Base-by-base conservation (phyloP, 2,888 invertebrate species). In the Parnassius orleans region DNA sequence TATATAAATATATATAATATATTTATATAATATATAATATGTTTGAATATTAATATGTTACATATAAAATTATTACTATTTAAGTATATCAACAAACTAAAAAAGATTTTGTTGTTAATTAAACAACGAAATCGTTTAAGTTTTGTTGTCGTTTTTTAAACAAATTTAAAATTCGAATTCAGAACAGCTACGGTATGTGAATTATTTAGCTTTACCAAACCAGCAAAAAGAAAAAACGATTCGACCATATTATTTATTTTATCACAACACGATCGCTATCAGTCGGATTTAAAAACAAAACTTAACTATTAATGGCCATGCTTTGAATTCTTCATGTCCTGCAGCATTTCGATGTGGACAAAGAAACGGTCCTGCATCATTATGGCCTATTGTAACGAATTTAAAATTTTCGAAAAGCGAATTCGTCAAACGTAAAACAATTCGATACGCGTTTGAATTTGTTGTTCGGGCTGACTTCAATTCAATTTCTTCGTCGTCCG, bases 361-460 rank as follows among this genome's bases (percentile, higher is more conserved):
- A 91, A 89, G 87, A 86, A 89, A 78, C 79, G 77, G 79, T 75
- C 81, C 87, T 83, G 86, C 87, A 84, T 91, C 90, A 90, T 91
- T 90, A 91, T 88, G 77, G 80, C 79, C 90, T 90, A 91, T 91
- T 90, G 91, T 88, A 80, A 74, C 83, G 78, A 85, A 86, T 89
- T 88, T 82, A 72, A 87, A 88, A 87, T 84, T 88, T 90, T 83
- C 79, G 72, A 88, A 90, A 88, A 86, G 84, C 84, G 89, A 89
- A 88, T 87, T 87, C 90, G 89, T 87, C 89, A 90, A 90, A 88
- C 87, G 87, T 91, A 90, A 91, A 91, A 91, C 90, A 91, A 91
- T 91, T 91, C 90, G 91, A 91, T 89, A 91, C 91, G 91, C 90
- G 86, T 90, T 89, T 79, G 84, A 87, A 87, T 90, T 89, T 87